These are phyloP conservation scores for Tipula helvola DNA, from an alignment of 2,888 invertebrate species.

Conservation along the genomic window DNA sequence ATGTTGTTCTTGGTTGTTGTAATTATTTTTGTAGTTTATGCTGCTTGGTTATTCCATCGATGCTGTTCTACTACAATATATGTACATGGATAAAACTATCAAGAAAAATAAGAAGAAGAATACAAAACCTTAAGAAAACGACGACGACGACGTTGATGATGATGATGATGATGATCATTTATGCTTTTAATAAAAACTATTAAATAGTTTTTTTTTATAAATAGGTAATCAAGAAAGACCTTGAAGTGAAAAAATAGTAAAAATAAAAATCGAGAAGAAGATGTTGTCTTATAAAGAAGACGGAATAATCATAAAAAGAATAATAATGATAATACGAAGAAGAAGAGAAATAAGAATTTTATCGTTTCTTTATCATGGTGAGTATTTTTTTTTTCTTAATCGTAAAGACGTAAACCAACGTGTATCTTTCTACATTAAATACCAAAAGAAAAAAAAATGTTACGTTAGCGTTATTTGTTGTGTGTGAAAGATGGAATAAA, in stretches of 20 bases:
- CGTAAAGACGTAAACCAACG: background rate
- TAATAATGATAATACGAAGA: background rate
- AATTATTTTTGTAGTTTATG: background rate
- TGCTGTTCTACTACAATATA: background rate
- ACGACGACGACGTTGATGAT: background rate
- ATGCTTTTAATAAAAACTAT: background rate
- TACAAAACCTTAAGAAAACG: background rate
- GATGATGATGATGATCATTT: background rate
- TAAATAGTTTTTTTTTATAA: background rate
- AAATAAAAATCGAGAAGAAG: background rate
- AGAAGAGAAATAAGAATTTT: background rate
- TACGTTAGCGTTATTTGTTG: slow-evolving; percentile 4
- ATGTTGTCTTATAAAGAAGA: background rate
- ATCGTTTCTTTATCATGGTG: background rate
- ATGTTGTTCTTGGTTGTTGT: background rate
- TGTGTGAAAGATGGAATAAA: background rate
- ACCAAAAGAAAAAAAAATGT: background rate
- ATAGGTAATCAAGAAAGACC: background rate
- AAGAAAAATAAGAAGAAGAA: background rate
- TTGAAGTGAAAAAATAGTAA: slow-evolving; percentile 4
- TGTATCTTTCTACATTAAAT: background rate
- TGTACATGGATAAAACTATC: background rate
- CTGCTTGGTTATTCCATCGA: background rate
- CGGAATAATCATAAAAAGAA: background rate
- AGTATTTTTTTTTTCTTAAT: background rate